Conservation (phyloP, 2,113 vertebrate genomes). For the Sceloporus tristichus region DNA sequence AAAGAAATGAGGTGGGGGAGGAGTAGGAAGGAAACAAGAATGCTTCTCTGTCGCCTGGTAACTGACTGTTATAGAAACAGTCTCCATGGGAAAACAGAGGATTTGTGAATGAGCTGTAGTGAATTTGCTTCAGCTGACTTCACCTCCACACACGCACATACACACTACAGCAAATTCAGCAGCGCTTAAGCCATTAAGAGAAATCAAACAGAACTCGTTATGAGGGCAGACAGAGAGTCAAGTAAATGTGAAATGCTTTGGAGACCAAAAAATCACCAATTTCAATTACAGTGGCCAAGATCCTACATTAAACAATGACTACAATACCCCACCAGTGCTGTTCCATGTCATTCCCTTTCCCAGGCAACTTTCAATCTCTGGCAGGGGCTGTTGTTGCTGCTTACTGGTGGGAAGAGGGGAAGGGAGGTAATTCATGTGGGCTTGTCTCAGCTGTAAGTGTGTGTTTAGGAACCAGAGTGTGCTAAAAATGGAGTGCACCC, state of each 20-base stretch:
- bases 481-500: no score
- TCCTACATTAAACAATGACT: no score
- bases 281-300: background rate
- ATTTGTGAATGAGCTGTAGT: constrained; percentile 78
- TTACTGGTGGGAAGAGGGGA: no score
- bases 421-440: no score
- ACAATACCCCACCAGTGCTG: no score
- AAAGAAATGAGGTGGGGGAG: constrained; percentile 58
- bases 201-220: background rate
- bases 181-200: background rate
- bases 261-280: background rate
- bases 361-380: no score
- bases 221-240: background rate
- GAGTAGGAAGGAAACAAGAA: constrained; percentile 5
- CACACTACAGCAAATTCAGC: constrained; percentile 6
- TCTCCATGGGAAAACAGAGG: constrained; percentile 53
- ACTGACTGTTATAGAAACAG: constrained; percentile 72
- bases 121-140: background rate
- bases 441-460: no score
- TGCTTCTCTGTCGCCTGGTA: constrained; percentile 67
- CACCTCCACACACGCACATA: background rate
- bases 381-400: no score
- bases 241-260: background rate
- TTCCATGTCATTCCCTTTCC: no score
- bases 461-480: no score